Evolutionary conservation across 2,888 invertebrate species (phyloP).

Genomic region (Melanophora roralis): DNA sequence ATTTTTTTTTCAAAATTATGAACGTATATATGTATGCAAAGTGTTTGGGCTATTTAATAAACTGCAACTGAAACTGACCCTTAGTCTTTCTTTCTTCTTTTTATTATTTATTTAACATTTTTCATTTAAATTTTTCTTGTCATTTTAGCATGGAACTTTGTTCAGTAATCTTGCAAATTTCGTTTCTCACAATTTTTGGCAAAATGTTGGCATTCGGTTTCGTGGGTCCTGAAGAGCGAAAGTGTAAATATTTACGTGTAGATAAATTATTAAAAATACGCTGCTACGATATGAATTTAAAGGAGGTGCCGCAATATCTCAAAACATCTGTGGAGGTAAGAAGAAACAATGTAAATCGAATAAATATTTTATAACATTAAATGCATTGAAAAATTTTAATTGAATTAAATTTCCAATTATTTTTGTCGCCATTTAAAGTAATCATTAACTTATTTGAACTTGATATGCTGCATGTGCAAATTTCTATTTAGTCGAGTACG

Average conservation of each 20-base stretch:
- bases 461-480: slow-evolving; percentile 44
- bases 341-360: background rate
- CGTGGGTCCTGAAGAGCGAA: slow-evolving; percentile 69
- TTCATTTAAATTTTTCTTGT: background rate
- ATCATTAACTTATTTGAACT: slow-evolving; percentile 58
- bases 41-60: too few relatives aligned
- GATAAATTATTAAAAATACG: slow-evolving; percentile 72
- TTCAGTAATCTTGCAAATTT: slow-evolving; percentile 66
- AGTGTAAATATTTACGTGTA: slow-evolving; percentile 72
- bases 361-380: background rate
- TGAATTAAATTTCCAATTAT: slow-evolving; percentile 54
- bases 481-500: too few relatives aligned
- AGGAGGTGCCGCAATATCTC: slow-evolving; percentile 75
- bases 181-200: slow-evolving; percentile 68
- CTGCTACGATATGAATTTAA: slow-evolving; percentile 74
- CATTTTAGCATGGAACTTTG: slow-evolving; percentile 67
- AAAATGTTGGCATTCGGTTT: slow-evolving; percentile 72
- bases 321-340: slow-evolving; percentile 76
- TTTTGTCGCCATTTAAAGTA: slow-evolving; percentile 36
- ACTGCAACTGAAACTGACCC: background rate
- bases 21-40: too few relatives aligned
- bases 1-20: too few relatives aligned
- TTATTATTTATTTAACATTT: background rate
- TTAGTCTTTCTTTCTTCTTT: background rate
- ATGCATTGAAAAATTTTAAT: slow-evolving; percentile 6